Conservation (phyloP, 2,797 vertebrate genomes). For the Arremon brunneinucha region DNA sequence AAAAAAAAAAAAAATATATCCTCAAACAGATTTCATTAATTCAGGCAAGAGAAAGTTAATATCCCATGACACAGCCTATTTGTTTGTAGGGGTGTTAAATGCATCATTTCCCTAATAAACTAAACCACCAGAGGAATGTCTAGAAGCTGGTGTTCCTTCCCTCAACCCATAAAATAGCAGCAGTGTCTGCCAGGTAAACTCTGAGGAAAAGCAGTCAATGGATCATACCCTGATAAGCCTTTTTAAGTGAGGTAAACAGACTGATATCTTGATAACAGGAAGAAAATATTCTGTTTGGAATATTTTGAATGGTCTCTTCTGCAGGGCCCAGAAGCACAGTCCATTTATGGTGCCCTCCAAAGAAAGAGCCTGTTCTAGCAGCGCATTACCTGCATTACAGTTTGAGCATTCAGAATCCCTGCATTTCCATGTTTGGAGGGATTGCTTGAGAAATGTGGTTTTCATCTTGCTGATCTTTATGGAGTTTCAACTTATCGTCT, state of each 20-base stretch:
- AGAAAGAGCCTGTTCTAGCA: neutral
- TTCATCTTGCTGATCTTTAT: neutral
- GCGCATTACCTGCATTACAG: neutral
- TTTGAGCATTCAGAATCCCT: neutral
- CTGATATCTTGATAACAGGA: neutral
- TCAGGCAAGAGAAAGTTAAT: slow-evolving; percentile 65
- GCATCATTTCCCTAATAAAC: slow-evolving; percentile 67
- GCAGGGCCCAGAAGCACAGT: neutral
- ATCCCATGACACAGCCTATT: slow-evolving; percentile 62
- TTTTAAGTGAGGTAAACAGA: neutral
- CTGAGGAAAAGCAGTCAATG: neutral
- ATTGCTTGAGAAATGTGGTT: neutral
- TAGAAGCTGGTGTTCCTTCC: slow-evolving; percentile 36
- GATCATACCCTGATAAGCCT: neutral
- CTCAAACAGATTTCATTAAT: slow-evolving; percentile 59
- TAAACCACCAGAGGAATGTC: slow-evolving; percentile 32
- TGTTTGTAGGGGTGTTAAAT: slow-evolving; percentile 62
- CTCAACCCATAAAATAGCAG: slow-evolving; percentile 23
- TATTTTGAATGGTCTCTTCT: neutral
- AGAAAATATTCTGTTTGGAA: neutral
- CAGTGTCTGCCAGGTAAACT: slow-evolving; percentile 26
- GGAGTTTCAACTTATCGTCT: neutral
- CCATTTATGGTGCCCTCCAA: neutral
- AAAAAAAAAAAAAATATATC: neutral
- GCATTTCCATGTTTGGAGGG: neutral